Conservation (phyloP, 2,113 vertebrate genomes). For the Ranitomeya variabilis region DNA sequence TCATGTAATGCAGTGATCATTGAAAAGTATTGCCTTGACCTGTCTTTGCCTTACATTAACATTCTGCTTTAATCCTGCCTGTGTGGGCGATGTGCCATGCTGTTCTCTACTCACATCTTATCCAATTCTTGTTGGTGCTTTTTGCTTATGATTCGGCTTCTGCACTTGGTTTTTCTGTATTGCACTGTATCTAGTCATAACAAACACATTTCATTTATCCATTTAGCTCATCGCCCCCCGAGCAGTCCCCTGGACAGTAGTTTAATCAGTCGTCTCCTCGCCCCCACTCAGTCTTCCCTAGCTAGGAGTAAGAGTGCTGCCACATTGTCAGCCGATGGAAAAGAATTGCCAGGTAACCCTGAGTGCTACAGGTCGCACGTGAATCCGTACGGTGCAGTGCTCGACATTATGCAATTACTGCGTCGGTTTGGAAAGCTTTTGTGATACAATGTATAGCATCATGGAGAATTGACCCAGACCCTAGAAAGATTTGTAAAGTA, state of each 20-base stretch:
- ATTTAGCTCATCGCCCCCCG: slow-evolving; percentile 79
- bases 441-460: slow-evolving; percentile 35
- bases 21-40: neutral
- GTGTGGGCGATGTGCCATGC: neutral
- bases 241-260: slow-evolving; percentile 80
- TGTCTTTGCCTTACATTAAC: neutral
- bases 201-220: slow-evolving; percentile 73
- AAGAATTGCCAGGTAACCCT: slow-evolving; percentile 84
- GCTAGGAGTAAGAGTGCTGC: slow-evolving; percentile 92
- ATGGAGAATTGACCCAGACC: slow-evolving; percentile 40
- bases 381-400: neutral
- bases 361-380: neutral
- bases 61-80: neutral
- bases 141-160: slow-evolving; percentile 53
- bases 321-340: slow-evolving; percentile 82
- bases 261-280: slow-evolving; percentile 86
- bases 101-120: neutral
- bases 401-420: neutral
- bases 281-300: slow-evolving; percentile 89
- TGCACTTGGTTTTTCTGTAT: slow-evolving; percentile 59
- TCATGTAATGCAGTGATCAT: neutral
- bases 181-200: slow-evolving; percentile 58
- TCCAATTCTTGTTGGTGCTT: slow-evolving; percentile 49
- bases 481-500: neutral
- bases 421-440: slow-evolving; percentile 12